phyloP scores from a whole-genome alignment of 2,797 vertebrate genomes.

The Muscicapa comitata region DNA sequence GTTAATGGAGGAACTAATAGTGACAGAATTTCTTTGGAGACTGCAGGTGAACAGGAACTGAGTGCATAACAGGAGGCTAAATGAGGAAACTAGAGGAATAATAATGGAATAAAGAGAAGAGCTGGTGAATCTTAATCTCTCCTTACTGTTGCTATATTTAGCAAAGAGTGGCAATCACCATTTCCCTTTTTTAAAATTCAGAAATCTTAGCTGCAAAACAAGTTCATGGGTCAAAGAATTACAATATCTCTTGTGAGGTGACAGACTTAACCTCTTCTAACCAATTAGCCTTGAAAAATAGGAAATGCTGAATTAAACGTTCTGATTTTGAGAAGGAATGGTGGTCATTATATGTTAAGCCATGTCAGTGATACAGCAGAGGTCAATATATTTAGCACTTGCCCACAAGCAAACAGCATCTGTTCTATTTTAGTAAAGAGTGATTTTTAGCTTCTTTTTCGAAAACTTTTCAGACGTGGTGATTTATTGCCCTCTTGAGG shows the following conservation, averaged over 20 bases:
- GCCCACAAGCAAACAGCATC: neutral
- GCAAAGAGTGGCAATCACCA: neutral
- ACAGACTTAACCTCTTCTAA: conserved; percentile 11
- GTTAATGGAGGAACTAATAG: neutral
- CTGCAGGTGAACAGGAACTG: neutral
- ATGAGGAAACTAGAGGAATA: neutral
- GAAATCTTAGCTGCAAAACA: conserved; percentile 11
- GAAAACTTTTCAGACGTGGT: neutral
- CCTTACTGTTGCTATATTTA: neutral
- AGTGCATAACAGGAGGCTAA: neutral
- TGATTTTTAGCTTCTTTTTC: fast-evolving
- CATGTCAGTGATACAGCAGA: conserved; percentile 20
- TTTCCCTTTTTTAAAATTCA: neutral
- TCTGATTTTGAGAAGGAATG: neutral
- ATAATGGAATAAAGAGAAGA: neutral
- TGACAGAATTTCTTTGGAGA: neutral
- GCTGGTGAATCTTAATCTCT: neutral
- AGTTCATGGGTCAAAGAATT: conserved; percentile 19
- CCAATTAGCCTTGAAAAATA: conserved; percentile 6
- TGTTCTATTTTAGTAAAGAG: neutral
- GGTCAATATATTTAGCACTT: conserved; percentile 1
- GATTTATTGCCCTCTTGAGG: conserved; percentile 68
- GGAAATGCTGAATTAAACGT: neutral
- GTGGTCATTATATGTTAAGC: neutral
- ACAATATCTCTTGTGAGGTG: neutral